Conservation (phyloP, 1,140 invertebrate species). For the Phymorhynchus buccinoides region DNA sequence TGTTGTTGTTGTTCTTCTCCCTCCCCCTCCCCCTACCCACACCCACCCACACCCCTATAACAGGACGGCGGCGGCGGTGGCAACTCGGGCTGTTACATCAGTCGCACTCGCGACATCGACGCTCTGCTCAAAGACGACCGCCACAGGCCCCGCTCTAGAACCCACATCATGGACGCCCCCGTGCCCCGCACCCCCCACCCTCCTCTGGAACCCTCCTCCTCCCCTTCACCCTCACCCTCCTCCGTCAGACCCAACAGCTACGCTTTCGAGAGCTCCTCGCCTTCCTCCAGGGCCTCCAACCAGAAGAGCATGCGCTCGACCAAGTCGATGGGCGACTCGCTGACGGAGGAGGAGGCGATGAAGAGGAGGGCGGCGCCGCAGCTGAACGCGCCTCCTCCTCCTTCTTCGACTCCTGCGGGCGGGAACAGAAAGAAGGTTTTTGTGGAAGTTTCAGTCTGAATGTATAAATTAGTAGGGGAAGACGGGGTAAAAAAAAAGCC, state of each 20-base stretch:
- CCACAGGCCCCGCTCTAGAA: constrained; percentile 45
- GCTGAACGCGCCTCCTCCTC: constrained; percentile 42
- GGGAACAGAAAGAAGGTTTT: constrained; percentile 33
- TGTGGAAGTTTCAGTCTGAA: too few species aligned
- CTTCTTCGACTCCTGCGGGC: constrained; percentile 34
- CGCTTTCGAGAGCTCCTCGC: constrained; percentile 46
- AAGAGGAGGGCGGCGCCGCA: constrained; percentile 33
- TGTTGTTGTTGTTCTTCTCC: background rate
- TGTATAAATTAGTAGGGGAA: too few species aligned
- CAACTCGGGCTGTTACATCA: constrained; percentile 57
- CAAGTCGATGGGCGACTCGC: constrained; percentile 57
- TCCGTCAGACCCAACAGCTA: constrained; percentile 50
- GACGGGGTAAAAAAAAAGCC: too few species aligned
- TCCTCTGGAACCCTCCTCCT: constrained; percentile 58
- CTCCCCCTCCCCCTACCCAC: background rate
- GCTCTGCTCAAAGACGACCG: constrained; percentile 53
- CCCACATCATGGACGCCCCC: constrained; percentile 63
- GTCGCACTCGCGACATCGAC: constrained; percentile 66
- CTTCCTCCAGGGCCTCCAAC: background rate
- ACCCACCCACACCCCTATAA: constrained; percentile 37
- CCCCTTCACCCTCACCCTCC: constrained; percentile 45
- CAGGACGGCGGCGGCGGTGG: too few species aligned
- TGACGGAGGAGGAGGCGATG: constrained; percentile 59
- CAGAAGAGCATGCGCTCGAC: constrained; percentile 41
- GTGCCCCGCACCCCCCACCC: constrained; percentile 60